Evolutionary conservation across 1,140 invertebrate species (phyloP).

Genomic region (Sycophila sp.): DNA sequence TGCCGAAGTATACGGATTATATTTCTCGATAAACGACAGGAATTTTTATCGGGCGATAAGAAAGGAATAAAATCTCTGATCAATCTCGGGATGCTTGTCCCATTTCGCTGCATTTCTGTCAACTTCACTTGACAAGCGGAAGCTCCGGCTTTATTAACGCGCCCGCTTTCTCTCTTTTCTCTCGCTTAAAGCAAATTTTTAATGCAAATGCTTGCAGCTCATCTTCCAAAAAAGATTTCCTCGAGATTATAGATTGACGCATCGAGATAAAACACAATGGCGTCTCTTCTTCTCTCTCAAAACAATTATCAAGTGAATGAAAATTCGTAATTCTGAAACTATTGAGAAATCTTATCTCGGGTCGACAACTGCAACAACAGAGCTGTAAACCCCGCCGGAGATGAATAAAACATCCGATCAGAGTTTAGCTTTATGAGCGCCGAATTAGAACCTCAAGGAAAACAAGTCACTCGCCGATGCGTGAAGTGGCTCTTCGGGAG

Average conservation of each 20-base stretch:
- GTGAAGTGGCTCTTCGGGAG: background rate
- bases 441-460: constrained; percentile 27
- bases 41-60: constrained; percentile 13
- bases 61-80: background rate
- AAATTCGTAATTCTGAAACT: too few relatives aligned
- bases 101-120: background rate
- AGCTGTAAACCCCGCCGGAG: too few relatives aligned
- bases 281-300: too few relatives aligned
- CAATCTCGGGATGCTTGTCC: background rate
- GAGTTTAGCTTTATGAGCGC: constrained; percentile 12
- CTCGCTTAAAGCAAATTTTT: too few relatives aligned
- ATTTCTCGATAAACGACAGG: background rate
- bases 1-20: background rate
- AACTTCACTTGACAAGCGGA: background rate
- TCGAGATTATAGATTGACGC: too few relatives aligned
- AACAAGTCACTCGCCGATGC: constrained; percentile 9
- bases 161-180: too few relatives aligned
- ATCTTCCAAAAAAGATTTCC: background rate
- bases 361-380: background rate
- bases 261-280: too few relatives aligned
- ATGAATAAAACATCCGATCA: too few relatives aligned
- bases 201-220: too few relatives aligned
- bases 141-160: too few relatives aligned
- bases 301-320: too few relatives aligned
- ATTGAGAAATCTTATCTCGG: too few relatives aligned